A percentile compares a stretch with the other conserved stretches of the same genome.
Conservation (phyloP, 2,888 invertebrate genomes). For the Acanthopleura granulata region DNA sequence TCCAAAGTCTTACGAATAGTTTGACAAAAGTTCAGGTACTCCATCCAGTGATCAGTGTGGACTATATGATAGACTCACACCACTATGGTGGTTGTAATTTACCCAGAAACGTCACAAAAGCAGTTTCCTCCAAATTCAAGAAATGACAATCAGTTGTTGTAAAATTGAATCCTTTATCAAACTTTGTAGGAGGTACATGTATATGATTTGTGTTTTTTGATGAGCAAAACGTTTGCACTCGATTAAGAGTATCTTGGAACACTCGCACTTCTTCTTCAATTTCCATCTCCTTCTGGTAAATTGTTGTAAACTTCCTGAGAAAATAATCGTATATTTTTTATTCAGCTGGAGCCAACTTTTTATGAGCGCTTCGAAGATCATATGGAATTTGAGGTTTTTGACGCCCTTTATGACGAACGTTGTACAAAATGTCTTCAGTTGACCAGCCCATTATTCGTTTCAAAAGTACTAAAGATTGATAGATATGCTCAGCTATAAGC, state of each 20-base stretch:
- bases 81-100: neutral
- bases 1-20: no score
- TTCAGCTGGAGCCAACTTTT: no score
- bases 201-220: no score
- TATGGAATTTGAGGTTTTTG: neutral
- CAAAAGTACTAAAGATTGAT: no score
- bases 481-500: no score
- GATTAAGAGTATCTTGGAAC: no score
- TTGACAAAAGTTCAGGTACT: no score
- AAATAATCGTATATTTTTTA: no score
- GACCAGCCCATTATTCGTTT: neutral
- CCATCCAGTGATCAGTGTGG: no score
- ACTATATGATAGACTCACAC: no score
- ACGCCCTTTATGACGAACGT: neutral
- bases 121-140: neutral
- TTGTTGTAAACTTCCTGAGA: neutral
- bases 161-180: constrained; percentile 1
- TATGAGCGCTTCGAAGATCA: neutral
- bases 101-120: neutral
- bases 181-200: neutral
- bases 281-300: neutral
- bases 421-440: neutral
- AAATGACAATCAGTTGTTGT: neutral
- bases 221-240: no score
- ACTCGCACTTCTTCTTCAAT: neutral